Evolutionary conservation across 2,797 vertebrate genomes (phyloP), one percentile per base, ranked within the genome.

Genomic region (Sebastes taczanowskii): DNA sequence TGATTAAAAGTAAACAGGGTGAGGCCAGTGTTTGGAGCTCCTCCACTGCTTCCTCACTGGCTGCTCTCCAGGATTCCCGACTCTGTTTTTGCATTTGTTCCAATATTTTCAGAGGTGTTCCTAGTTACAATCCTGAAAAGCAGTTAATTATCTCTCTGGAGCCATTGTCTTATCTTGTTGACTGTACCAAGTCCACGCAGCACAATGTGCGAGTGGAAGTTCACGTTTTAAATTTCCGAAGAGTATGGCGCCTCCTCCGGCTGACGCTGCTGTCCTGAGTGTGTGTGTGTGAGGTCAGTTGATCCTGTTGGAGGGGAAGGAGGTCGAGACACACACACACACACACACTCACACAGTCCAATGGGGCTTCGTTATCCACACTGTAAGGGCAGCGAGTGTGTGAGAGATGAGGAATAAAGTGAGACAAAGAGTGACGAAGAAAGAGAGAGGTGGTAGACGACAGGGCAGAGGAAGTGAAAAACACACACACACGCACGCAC

Each of bases 81-180:
- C 46, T 81, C 77, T 62, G 23, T 71, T 80, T 73, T 63, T 64
- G 25, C 25, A 53, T 88, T 80, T 60, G 42, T 74, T 62, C 61
- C 89, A 84, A 88, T 78, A 79, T 79, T 87, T 68, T 66, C 74
- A 75, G 61, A 70, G 20, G 55, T 27, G 22, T 77, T 85, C 64
- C 66, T 74, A 25, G 34, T 71, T 77, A 82, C 86, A 69, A 81
- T 61, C 71, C 58, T 56, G 49, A 66, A 82, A 23, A 64, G 22
- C 65, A 34, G 61, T 84, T 71, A 79, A 90, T 88, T 70, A 88
- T 82, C 74, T 80, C 27, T n/a, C 25, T 3, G 2, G 35, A 69
- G 61, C 80, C 71, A 71, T 81, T 78, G 78, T 86, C 71, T 85
- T 35, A 23, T 84, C 73, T 81, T 69, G 71, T 77, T 74, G 74